Evolutionary conservation across 2,888 invertebrate genomes (phyloP).

Genomic region (Julus scanicus): DNA sequence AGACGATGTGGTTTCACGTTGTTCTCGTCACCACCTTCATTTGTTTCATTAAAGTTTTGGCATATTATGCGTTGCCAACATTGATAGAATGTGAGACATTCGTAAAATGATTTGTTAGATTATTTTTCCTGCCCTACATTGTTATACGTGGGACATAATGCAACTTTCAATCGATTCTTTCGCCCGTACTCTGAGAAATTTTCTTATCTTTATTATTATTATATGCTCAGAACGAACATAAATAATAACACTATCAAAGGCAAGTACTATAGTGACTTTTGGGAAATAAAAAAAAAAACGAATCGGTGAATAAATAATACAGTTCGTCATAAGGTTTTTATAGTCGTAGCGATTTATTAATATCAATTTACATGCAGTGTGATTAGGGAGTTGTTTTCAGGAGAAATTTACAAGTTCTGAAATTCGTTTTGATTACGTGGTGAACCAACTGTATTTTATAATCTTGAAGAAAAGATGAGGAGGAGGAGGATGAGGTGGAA

Average conservation of each 20-base stretch:
- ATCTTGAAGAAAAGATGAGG: neutral
- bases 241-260: slow-evolving; percentile 29
- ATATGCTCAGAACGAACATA: slow-evolving; percentile 12
- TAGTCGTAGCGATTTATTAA: neutral
- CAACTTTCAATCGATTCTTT: slow-evolving; percentile 29
- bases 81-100: slow-evolving; percentile 29
- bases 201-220: slow-evolving; percentile 31
- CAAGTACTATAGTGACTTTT: neutral
- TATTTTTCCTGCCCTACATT: slow-evolving; percentile 17
- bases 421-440: slow-evolving; percentile 11
- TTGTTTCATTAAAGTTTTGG: slow-evolving; percentile 16
- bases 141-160: neutral
- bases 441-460: neutral
- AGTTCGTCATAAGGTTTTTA: slow-evolving; percentile 12
- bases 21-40: slow-evolving; percentile 23
- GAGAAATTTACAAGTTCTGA: slow-evolving; percentile 4
- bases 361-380: slow-evolving; percentile 3
- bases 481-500: neutral
- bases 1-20: neutral
- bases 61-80: slow-evolving; percentile 28
- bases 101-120: slow-evolving; percentile 22
- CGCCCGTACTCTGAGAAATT: slow-evolving; percentile 11
- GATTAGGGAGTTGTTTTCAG: slow-evolving; percentile 20
- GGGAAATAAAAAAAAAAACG: neutral
- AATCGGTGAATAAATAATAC: slow-evolving; percentile 30